Evolutionary conservation across 2,113 vertebrate genomes (phyloP).

Genomic region (Caloenas nicobarica): DNA sequence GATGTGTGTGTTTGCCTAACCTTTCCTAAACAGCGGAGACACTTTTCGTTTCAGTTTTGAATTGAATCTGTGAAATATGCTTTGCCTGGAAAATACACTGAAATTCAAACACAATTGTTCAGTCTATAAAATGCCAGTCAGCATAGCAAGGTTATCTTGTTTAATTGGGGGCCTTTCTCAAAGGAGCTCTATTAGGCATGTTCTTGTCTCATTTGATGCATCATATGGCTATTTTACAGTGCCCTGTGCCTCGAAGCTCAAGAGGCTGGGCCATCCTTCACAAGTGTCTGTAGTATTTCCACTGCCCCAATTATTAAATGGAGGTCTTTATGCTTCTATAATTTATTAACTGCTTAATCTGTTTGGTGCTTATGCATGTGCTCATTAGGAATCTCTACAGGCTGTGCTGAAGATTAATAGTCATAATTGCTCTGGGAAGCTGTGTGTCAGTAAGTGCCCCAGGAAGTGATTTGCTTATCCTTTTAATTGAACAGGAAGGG

Average conservation of each 20-base stretch:
- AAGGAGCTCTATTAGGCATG: background rate
- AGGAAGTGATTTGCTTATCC: background rate
- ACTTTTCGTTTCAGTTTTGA: background rate
- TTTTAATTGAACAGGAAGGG: background rate
- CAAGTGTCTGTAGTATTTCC: background rate
- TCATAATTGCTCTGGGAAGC: background rate
- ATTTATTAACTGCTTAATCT: slow-evolving; percentile 10
- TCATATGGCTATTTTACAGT: background rate
- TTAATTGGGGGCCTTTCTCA: background rate
- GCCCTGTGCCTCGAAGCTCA: background rate
- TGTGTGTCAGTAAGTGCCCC: background rate
- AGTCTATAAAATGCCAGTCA: background rate
- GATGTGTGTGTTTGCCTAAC: background rate
- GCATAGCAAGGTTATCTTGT: background rate
- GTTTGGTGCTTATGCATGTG: background rate
- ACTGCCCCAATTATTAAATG: background rate
- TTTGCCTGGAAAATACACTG: background rate
- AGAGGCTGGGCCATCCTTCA: background rate
- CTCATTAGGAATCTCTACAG: background rate
- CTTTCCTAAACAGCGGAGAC: background rate
- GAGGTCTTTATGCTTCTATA: background rate
- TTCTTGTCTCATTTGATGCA: background rate
- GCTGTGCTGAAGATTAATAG: background rate
- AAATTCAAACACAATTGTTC: background rate
- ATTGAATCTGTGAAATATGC: background rate